Evolutionary conservation across 1,140 invertebrate genomes (phyloP), one percentile per base, ranked within the genome.

Genomic region (Phenacoccus solenopsis): DNA sequence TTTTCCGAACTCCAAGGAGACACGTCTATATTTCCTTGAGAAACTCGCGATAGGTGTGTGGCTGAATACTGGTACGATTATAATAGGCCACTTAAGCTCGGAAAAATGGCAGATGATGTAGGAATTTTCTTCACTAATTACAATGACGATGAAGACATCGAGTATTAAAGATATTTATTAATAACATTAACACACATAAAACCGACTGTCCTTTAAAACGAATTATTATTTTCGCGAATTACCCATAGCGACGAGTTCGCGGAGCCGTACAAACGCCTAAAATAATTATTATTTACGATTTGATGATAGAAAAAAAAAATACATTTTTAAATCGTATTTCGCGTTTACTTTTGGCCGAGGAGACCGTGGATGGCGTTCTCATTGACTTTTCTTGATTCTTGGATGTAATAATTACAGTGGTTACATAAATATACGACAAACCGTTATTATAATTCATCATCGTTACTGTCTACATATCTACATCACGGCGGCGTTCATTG

Each of bases 361-460:
- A 49, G 38, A 49, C 38, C 38, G 38, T 49, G 38, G 38, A n/a
- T 49, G 12, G 38, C 38, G 38, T 64, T 64, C 59, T 64, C 59
- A 64, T 64, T 64, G 59, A 64, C 59, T 64, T 64, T 64, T 64
- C 13, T 64, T 64, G 22, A 27, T 25, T 24, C 25, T 64, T 64
- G 59, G 59, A 64, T 64, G 25, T 25, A 64, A 64, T 64, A 64
- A 64, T 64, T 64, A 64, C 59, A 64, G 59, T 64, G 59, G 59
- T 64, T 64, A 64, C 25, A 64, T 64, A 64, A 59, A 64, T 38
- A 64, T 64, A 64, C 25, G 59, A 64, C 59, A 64, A 64, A 64
- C 59, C 59, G 59, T 64, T 64, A 64, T 64, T 64, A 64, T 64
- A 64, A 64, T 64, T 64, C 25, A 64, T 27, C 38, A 49, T 64